These are phyloP conservation scores for Sporophila hypoxantha DNA, from an alignment of 2,113 vertebrate species.

Conservation along the genomic window DNA sequence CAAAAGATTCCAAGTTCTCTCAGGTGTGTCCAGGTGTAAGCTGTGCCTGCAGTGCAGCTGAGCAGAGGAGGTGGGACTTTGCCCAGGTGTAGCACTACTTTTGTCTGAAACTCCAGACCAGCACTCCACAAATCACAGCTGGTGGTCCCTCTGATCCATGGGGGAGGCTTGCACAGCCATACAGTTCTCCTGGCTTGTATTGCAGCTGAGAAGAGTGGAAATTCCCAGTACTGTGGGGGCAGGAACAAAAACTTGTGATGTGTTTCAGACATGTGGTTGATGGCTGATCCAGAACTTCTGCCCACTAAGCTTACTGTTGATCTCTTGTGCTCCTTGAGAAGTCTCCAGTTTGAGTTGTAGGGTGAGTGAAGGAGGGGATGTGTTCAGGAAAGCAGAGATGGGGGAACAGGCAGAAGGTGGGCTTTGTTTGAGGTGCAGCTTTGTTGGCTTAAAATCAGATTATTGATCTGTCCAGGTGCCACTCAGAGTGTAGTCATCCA, in stretches of 20 bases:
- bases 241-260: background rate
- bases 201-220: background rate
- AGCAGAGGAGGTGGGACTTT: constrained; percentile 11
- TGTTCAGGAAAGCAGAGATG: background rate
- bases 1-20: background rate
- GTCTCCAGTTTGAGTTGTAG: background rate
- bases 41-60: background rate
- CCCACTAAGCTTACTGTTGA: background rate
- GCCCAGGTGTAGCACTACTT: background rate
- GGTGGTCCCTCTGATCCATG: background rate
- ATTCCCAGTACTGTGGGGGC: background rate
- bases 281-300: background rate
- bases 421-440: background rate
- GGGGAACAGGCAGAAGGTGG: background rate
- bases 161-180: background rate
- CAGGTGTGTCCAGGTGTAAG: constrained; percentile 6
- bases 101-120: background rate
- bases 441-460: background rate
- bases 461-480: background rate
- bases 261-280: background rate
- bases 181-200: background rate
- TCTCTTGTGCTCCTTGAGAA: background rate
- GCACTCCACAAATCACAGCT: background rate
- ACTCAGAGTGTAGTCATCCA: background rate
- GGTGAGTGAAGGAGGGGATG: background rate